Conservation (phyloP, 1,140 invertebrate genomes). For the Psilanteris sp. region DNA sequence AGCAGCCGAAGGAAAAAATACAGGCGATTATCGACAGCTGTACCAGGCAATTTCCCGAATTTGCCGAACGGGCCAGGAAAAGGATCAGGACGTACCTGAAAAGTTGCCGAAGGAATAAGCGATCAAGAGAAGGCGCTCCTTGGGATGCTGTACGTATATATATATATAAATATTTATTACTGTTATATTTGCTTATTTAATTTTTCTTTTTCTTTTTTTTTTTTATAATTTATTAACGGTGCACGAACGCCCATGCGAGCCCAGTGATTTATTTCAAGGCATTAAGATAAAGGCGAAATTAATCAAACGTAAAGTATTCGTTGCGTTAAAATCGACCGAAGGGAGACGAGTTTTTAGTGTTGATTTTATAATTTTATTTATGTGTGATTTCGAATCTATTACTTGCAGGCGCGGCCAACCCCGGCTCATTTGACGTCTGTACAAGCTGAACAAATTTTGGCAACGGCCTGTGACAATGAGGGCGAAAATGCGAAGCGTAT, state of each 20-base stretch:
- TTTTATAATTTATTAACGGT: too few relatives aligned
- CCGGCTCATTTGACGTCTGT: conserved; percentile 97
- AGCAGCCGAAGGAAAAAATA: conserved; percentile 98
- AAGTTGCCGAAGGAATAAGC: conserved; percentile 95
- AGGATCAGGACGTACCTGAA: conserved; percentile 97
- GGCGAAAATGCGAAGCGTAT: conserved; percentile 97
- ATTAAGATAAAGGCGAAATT: too few relatives aligned
- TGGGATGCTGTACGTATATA: conserved; percentile 85
- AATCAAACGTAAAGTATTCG: too few relatives aligned
- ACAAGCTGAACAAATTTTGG: conserved; percentile 96
- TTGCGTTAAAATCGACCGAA: too few relatives aligned
- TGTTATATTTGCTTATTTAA: conserved; percentile 9
- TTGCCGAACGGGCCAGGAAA: conserved; percentile 95
- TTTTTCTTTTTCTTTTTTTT: conserved; percentile 12
- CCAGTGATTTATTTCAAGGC: too few relatives aligned
- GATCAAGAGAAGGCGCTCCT: conserved; percentile 88
- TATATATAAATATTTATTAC: too few relatives aligned
- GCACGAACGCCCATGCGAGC: too few relatives aligned
- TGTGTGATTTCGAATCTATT: background rate
- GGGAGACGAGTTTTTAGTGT: too few relatives aligned
- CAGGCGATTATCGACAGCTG: conserved; percentile 98
- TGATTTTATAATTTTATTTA: too few relatives aligned
- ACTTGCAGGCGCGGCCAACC: conserved; percentile 90
- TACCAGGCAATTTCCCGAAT: conserved; percentile 97
- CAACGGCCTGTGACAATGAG: conserved; percentile 97